These are phyloP conservation scores for Acipenser transmontanus DNA, from an alignment of 2,797 vertebrate species.

Conservation along the genomic window DNA sequence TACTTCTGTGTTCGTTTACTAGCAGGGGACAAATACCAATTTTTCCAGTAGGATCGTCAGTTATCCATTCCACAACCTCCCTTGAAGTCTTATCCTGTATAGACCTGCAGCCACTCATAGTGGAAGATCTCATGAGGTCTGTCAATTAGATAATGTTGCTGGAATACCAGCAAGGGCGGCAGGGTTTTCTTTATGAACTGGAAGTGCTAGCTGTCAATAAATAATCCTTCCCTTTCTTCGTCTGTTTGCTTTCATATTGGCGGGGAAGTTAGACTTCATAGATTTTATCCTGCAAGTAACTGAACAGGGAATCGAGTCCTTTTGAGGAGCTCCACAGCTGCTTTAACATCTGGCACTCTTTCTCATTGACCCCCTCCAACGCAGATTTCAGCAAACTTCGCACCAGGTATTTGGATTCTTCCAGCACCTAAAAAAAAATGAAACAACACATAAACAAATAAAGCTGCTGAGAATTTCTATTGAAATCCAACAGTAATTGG, in stretches of 20 bases:
- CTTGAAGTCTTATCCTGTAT: too few relatives aligned
- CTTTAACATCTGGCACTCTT: constrained; percentile 91
- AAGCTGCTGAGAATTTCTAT: too few relatives aligned
- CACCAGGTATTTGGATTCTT: constrained; percentile 90
- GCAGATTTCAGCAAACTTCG: constrained; percentile 82
- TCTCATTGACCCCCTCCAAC: constrained; percentile 90
- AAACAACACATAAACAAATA: background rate
- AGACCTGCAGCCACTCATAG: background rate
- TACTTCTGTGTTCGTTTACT: background rate
- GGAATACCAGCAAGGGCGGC: background rate
- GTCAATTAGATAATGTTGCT: background rate
- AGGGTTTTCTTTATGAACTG: background rate
- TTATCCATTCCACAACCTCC: too few relatives aligned
- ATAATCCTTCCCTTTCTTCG: background rate
- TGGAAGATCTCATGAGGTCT: constrained; percentile 1
- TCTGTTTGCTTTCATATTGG: background rate
- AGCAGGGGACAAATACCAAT: too few relatives aligned
- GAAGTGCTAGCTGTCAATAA: background rate
- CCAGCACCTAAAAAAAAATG: constrained; percentile 68
- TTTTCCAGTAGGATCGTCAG: too few relatives aligned
- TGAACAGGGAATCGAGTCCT: constrained; percentile 90
- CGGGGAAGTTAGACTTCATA: constrained; percentile 71
- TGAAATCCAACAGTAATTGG: too few relatives aligned
- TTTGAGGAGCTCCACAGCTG: constrained; percentile 95
- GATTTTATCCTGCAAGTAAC: constrained; percentile 86